Conservation (phyloP, 2,113 vertebrate genomes). For the Podarcis raffonei region DNA sequence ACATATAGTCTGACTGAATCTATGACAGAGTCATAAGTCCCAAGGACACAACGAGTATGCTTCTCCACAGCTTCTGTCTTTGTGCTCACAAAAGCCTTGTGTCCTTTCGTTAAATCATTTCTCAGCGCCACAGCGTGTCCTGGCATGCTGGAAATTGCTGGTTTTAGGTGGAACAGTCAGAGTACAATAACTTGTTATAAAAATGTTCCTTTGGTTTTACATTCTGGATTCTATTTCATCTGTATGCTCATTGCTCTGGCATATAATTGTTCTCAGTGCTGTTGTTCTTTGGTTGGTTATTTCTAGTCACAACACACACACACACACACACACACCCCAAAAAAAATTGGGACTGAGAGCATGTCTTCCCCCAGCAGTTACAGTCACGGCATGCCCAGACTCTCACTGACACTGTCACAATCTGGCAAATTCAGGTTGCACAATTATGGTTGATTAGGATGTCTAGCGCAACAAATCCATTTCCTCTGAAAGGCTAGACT, state of each 20-base stretch:
- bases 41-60: background rate
- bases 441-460: no score
- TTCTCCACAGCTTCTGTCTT: background rate
- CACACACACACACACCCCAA: background rate
- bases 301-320: background rate
- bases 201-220: background rate
- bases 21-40: background rate
- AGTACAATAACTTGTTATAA: background rate
- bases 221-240: background rate
- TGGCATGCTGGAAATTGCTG: background rate
- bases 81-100: background rate
- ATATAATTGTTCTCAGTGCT: background rate
- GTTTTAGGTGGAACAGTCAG: background rate
- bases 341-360: background rate
- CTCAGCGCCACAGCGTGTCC: background rate
- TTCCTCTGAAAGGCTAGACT: no score
- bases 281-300: no score
- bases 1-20: background rate
- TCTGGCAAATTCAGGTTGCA: no score
- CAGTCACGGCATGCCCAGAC: background rate
- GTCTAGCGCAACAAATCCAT: no score
- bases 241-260: background rate
- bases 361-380: background rate
- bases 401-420: no score
- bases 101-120: background rate